Base-by-base conservation (phyloP, 2,113 vertebrate genomes). In the Hypocryptadius cinnamomeus region DNA sequence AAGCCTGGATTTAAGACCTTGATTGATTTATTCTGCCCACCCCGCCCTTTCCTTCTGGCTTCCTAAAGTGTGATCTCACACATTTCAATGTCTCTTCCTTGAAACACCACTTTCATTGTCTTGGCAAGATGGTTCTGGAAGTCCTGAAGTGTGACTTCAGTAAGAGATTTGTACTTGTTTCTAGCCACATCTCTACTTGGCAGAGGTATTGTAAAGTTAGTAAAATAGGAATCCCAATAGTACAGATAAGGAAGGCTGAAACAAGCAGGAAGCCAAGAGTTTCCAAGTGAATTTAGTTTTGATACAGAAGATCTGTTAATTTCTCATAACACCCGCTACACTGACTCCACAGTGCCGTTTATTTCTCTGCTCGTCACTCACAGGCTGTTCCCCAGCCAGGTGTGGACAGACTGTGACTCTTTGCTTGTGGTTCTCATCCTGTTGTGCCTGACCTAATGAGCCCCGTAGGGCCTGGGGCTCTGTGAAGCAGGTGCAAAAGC, bases 341-440 rank as follows among this genome's bases (percentile, higher is more conserved):
- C 22, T 17, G 44, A 59, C 19, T 23, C 37, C 57, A 18, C 44
- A 28, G 71, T 54, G 47, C 20, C 23, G 3, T 54, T 44, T 15
- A 3, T 51, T 37, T 65, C 39, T 65, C 44, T n/a, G 40, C 31
- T 85, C 8, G 28, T 31, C 31, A 1, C 53, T 37, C 59, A 4
- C 33, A 65, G 74, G 33, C 53, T 8, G 33, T n/a, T 64, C 17
- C 54, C 31, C 54, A 7, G 69, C 5, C 19, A 30, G 30, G 33
- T 42, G 12, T 7, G 1, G 1, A 15, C 33, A 27, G 33, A 24
- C 11, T 0, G 0, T 4, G 35, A 15, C 27, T 56, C 25, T 69
- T 18, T 5, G 21, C 10, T 6, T 23, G 66, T 0, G 7, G 16
- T 11, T 69, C 56, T 24, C 27, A 20, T n/a, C 47, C 15, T 4